Conservation (phyloP, 1,140 invertebrate species). For the Andrena cerasifolii region DNA sequence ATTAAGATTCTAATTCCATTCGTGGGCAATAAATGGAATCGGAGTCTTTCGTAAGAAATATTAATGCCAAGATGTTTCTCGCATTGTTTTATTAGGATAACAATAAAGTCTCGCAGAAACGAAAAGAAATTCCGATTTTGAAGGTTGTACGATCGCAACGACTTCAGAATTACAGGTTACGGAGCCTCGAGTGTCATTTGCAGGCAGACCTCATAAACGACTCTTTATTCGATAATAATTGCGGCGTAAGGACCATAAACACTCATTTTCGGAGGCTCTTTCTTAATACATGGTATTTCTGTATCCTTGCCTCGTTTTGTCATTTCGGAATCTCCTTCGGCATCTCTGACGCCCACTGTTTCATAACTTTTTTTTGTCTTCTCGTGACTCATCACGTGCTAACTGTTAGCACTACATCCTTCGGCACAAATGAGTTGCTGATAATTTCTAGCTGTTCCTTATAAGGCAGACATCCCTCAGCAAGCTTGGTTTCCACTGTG, state of each 20-base stretch:
- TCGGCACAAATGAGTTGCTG: background rate
- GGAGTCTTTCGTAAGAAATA: no score
- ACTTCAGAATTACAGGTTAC: slow-evolving; percentile 68
- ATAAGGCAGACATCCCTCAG: no score
- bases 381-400: slow-evolving; percentile 16
- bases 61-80: no score
- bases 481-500: background rate
- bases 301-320: slow-evolving; percentile 62
- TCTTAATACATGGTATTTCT: slow-evolving; percentile 67
- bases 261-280: slow-evolving; percentile 65
- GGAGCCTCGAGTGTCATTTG: slow-evolving; percentile 71
- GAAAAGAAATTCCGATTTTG: slow-evolving; percentile 33
- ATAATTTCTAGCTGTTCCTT: background rate
- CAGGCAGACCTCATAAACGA: slow-evolving; percentile 67
- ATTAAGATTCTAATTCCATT: no score
- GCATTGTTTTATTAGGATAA: no score
- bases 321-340: slow-evolving; percentile 50
- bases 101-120: background rate
- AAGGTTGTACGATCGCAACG: slow-evolving; percentile 20
- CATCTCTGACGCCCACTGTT: slow-evolving; percentile 4
- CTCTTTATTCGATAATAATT: slow-evolving; percentile 81
- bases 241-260: slow-evolving; percentile 69
- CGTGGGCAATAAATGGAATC: no score
- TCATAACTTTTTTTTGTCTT: slow-evolving; percentile 7
- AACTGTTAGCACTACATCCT: slow-evolving; percentile 6